These are phyloP conservation scores for Cybosia mesomella DNA, from an alignment of 2,888 invertebrate species.

Conservation along the genomic window DNA sequence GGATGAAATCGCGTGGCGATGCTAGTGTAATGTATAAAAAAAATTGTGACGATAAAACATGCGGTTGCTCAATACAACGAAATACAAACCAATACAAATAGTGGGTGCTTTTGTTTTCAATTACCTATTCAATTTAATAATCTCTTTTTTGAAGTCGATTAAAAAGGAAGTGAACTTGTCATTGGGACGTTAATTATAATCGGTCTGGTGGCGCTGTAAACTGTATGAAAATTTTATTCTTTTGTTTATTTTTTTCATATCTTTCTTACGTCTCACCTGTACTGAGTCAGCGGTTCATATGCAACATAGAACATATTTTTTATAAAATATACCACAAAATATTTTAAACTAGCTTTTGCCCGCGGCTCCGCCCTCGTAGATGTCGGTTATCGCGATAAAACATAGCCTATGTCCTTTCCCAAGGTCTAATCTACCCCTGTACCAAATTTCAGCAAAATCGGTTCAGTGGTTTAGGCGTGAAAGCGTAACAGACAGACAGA, in stretches of 20 bases:
- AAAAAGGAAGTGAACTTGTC: slow-evolving; percentile 68
- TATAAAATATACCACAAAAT: not conserved
- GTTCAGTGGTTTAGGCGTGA: too few relatives aligned
- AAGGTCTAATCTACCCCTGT: too few relatives aligned
- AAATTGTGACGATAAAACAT: not conserved
- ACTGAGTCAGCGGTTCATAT: not conserved
- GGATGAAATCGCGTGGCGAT: too few relatives aligned
- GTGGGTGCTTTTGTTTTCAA: slow-evolving; percentile 46
- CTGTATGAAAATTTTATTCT: not conserved
- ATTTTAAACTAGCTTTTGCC: too few relatives aligned
- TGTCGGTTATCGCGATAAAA: too few relatives aligned
- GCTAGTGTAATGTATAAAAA: too few relatives aligned
- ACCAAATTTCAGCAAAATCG: too few relatives aligned
- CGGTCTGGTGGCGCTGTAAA: not conserved
- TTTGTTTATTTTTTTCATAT: not conserved
- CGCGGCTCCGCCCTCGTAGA: too few relatives aligned
- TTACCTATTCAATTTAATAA: slow-evolving; percentile 57
- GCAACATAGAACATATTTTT: not conserved
- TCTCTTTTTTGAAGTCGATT: slow-evolving; percentile 7
- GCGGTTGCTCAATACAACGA: slow-evolving; percentile 13
- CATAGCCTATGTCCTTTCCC: too few relatives aligned
- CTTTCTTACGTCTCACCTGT: not conserved
- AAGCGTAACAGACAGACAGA: too few relatives aligned
- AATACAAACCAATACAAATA: slow-evolving; percentile 11
- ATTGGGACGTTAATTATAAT: slow-evolving; percentile 76